Evolutionary conservation across 2,113 vertebrate species (phyloP).

Genomic region (Platysteira castanea): DNA sequence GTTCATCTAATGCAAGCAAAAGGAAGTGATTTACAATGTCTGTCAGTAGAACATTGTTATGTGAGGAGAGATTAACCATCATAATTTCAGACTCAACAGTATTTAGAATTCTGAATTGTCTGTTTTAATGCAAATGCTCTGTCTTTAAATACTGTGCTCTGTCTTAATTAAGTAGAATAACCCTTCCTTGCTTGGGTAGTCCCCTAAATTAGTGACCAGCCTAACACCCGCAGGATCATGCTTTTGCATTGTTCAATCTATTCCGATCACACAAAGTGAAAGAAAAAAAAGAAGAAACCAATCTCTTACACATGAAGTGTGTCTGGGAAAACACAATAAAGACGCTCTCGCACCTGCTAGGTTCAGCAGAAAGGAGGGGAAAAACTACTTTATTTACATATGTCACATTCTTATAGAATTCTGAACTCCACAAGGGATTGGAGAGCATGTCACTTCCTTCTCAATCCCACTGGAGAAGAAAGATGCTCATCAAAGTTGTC

Average conservation of each 20-base stretch:
- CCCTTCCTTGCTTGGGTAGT: slow-evolving; percentile 62
- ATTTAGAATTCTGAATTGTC: slow-evolving; percentile 67
- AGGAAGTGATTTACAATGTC: slow-evolving; percentile 31
- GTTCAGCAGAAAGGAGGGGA: no score
- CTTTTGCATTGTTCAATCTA: slow-evolving; percentile 17
- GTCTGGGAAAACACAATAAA: no score
- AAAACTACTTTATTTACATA: no score
- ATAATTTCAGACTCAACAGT: slow-evolving; percentile 67
- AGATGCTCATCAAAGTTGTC: no score
- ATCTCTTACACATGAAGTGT: background rate
- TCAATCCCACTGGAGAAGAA: no score
- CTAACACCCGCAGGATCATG: background rate
- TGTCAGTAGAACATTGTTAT: slow-evolving; percentile 36
- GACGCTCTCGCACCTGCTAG: no score
- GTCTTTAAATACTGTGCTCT: slow-evolving; percentile 56
- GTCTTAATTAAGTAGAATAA: slow-evolving; percentile 73
- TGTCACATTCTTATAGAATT: no score
- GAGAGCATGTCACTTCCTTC: no score
- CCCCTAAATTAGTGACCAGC: slow-evolving; percentile 57
- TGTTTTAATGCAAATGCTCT: slow-evolving; percentile 65
- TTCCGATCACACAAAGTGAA: background rate
- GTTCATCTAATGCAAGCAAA: slow-evolving; percentile 1
- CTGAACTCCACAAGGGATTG: no score
- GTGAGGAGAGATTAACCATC: slow-evolving; percentile 56
- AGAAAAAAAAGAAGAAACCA: slow-evolving; percentile 18